Conservation (phyloP, 2,113 vertebrate species). For the Sardina pilchardus region DNA sequence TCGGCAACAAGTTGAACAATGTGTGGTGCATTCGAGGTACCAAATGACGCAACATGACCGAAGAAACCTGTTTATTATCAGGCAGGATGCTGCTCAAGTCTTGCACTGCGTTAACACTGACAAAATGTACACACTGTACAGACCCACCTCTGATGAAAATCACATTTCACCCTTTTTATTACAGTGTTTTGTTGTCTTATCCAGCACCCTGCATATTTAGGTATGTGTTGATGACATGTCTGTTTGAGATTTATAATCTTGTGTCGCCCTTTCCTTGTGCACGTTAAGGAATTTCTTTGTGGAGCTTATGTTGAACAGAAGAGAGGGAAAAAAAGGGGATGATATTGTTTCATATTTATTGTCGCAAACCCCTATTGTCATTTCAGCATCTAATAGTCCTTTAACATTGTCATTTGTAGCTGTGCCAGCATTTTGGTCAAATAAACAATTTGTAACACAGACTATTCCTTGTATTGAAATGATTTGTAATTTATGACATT, state of each 20-base stretch:
- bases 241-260: background rate
- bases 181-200: background rate
- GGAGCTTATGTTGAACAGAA: background rate
- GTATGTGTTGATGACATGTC: background rate
- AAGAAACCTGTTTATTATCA: background rate
- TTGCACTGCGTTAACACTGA: background rate
- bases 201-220: background rate
- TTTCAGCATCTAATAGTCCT: background rate
- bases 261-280: background rate
- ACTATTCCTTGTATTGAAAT: background rate
- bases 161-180: background rate
- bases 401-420: background rate
- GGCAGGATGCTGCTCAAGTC: background rate
- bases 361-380: background rate
- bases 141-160: background rate
- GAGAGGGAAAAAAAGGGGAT: background rate
- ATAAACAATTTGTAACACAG: constrained; percentile 9
- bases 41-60: background rate
- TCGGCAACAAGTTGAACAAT: background rate
- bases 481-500: background rate
- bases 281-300: background rate
- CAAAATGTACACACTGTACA: background rate
- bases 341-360: background rate
- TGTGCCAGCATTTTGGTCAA: background rate
- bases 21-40: background rate